Evolutionary conservation across 2,113 vertebrate genomes (phyloP).

Genomic region (Fregata magnificens): DNA sequence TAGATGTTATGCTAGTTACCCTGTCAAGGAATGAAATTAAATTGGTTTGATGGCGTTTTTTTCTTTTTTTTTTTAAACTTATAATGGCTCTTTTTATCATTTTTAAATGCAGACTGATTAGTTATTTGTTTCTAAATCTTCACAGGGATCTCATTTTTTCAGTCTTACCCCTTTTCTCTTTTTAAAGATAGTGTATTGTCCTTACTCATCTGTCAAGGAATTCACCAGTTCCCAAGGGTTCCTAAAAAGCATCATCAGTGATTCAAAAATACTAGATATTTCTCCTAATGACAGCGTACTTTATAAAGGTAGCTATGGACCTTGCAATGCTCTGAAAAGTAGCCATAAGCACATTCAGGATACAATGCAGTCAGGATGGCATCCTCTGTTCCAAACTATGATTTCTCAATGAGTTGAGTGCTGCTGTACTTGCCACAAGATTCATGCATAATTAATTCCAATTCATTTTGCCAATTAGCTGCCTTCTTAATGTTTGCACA

Average conservation of each 20-base stretch:
- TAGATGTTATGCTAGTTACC: neutral
- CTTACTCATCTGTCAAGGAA: neutral
- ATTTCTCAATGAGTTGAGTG: neutral
- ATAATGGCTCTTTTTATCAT: neutral
- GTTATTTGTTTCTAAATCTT: neutral
- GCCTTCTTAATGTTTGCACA: neutral
- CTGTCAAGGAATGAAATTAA: neutral
- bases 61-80: accelerated
- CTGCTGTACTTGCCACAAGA: neutral
- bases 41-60: no score
- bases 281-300: neutral
- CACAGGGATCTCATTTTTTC: neutral
- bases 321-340: neutral
- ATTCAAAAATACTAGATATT: neutral
- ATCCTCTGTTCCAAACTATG: neutral
- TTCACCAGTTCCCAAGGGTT: neutral
- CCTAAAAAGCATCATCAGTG: neutral
- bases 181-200: neutral
- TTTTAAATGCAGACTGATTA: neutral
- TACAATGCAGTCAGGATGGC: neutral
- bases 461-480: conserved; percentile 34
- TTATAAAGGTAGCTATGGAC: neutral
- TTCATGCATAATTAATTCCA: conserved; percentile 29
- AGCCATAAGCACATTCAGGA: neutral
- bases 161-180: neutral